phyloP scores from a whole-genome alignment of 2,113 vertebrate genomes.

The Crocuta crocuta region DNA sequence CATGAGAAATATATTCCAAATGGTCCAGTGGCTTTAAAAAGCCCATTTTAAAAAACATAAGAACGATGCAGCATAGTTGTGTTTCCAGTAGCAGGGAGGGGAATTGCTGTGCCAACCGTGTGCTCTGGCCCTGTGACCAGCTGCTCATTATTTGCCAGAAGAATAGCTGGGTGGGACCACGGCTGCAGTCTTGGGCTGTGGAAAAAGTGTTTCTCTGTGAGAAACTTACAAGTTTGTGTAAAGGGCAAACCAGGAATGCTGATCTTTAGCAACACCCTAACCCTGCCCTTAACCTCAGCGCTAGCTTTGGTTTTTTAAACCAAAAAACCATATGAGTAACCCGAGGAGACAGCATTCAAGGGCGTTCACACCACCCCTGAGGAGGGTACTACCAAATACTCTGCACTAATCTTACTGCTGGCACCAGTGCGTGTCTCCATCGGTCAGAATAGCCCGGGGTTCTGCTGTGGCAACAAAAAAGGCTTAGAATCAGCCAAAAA shows the following conservation, averaged over 20 bases:
- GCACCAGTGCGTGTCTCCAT: not conserved
- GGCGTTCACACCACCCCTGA: not conserved
- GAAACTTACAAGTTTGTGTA: conserved; percentile 8
- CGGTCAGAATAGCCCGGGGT: not conserved
- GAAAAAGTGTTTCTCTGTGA: conserved; percentile 36
- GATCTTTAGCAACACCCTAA: not conserved
- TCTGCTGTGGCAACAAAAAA: conserved; percentile 19
- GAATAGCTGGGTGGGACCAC: not conserved
- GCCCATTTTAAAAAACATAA: conserved; percentile 42
- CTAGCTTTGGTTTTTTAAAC: conserved; percentile 58
- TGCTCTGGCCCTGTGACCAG: not conserved
- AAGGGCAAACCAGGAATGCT: conserved; percentile 20
- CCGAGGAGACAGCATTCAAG: not conserved
- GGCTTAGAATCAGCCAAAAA: not conserved
- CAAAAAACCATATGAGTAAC: not conserved
- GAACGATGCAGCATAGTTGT: not conserved
- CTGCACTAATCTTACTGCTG: not conserved
- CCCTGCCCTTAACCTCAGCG: not conserved
- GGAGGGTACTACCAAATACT: not conserved
- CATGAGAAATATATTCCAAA: conserved; percentile 54
- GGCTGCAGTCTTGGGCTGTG: not conserved
- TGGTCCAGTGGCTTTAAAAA: conserved; percentile 51
- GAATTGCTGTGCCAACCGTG: not conserved
- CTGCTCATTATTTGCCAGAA: conserved; percentile 2
- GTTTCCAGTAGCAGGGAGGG: not conserved